These are phyloP conservation scores for Lydus trimaculatus DNA, from an alignment of 2,888 invertebrate genomes.

Conservation along the genomic window DNA sequence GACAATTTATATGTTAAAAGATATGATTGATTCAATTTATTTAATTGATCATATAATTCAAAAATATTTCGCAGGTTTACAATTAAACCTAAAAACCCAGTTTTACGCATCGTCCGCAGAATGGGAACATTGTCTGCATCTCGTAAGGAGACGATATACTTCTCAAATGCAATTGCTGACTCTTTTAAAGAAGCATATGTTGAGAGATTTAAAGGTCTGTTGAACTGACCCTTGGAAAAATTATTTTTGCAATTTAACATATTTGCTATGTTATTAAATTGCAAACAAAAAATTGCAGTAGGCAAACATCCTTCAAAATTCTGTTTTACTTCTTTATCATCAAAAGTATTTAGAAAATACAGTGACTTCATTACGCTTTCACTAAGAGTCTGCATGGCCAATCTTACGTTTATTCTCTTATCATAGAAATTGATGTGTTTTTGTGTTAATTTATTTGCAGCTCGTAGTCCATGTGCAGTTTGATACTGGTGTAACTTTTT, in stretches of 20 bases:
- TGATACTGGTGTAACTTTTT: not conserved
- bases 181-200: not conserved
- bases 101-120: too few relatives aligned
- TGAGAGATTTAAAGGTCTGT: not conserved
- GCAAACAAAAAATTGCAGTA: not conserved
- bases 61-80: not conserved
- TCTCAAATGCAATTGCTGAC: not conserved
- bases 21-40: conserved; percentile 12
- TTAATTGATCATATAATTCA: not conserved
- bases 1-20: conserved; percentile 23
- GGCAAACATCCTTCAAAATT: not conserved
- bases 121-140: too few relatives aligned
- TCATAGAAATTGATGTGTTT: not conserved
- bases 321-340: not conserved
- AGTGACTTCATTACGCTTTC: not conserved
- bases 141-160: too few relatives aligned
- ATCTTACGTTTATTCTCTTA: not conserved
- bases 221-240: not conserved
- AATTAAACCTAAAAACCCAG: not conserved
- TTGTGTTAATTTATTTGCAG: not conserved
- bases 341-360: not conserved
- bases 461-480: not conserved
- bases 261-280: not conserved
- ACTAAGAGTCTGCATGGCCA: not conserved
- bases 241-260: not conserved